Evolutionary conservation across 1,140 invertebrate species (phyloP), one percentile per base, ranked within the genome.

Genomic region (Asbolus verrucosus): DNA sequence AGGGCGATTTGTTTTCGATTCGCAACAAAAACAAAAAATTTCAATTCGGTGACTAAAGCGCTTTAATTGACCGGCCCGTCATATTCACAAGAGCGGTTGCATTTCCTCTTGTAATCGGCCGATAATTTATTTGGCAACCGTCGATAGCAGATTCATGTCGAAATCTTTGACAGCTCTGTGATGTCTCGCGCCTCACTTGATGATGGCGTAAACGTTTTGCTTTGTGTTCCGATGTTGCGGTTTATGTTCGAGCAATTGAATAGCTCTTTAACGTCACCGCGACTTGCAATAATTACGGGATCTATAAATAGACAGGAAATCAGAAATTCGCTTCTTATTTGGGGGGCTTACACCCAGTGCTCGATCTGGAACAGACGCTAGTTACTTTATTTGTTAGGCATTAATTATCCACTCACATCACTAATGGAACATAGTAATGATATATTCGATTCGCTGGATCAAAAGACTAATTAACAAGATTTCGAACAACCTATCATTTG

Each of bases 151-250:
- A 54, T 54, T 27, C 19, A 54, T 54, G 11, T 54, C 11, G 13
- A 11, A 54, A 54, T 54, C 21, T 30, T 54, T 16, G 46, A 54
- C 46, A 54, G 46, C 27, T 30, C 21, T 27, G 46, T 27, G 46
- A 54, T 54, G 46, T 54, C 27, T 27, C 21, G 4, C 46, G 21
- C 46, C 27, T 54, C 46, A 54, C 41, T 54, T 54, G 46, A 8
- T 21, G 21, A 14, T 13, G 21, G 21, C 11, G 46, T 54, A 54
- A 54, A 24, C 21, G 46, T 54, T 36, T 36, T 54, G 46, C 46
- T 54, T 54, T 54, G 18, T 54, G 27, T 54, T 54, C 24, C 18
- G 27, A 24, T 54, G 46, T 54, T 54, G 46, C 46, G 46, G 46
- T 24, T 46, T 54, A 27, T 27, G 46, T 54, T 27, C 46, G 5